Percentiles rank a stretch among this genome's conserved stretches.
Evolutionary conservation across 1,140 invertebrate species (phyloP).

Genomic region (Sitobion miscanthi): DNA sequence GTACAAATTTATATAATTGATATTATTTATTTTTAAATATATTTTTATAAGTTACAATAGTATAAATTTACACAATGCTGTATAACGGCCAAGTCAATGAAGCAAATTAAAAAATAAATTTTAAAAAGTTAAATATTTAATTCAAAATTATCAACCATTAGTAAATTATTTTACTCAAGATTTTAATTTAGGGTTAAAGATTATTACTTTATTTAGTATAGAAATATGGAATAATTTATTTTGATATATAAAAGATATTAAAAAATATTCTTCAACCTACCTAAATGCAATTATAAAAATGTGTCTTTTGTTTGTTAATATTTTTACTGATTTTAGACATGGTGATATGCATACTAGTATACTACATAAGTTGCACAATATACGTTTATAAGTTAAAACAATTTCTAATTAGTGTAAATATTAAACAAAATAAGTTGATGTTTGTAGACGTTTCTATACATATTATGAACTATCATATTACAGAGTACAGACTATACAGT

Average conservation of each 20-base stretch:
- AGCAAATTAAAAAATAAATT: no score
- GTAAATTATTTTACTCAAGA: not conserved
- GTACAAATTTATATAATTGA: no score
- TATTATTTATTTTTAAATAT: no score
- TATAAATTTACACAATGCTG: no score
- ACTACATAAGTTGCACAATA: not conserved
- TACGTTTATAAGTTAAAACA: not conserved
- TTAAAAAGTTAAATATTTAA: no score
- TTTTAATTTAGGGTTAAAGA: not conserved
- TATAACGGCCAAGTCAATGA: no score
- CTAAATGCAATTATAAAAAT: not conserved
- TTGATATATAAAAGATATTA: not conserved
- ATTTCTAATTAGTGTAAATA: not conserved
- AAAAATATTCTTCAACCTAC: not conserved
- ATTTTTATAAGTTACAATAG: no score
- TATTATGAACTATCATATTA: not conserved
- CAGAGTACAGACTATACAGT: not conserved
- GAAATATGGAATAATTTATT: not conserved
- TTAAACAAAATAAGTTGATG: not conserved
- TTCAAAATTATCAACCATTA: not conserved
- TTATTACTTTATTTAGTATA: not conserved
- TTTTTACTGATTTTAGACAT: not conserved
- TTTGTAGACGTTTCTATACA: not conserved
- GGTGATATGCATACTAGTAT: not conserved
- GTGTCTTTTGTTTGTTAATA: not conserved